Conservation (phyloP, 2,888 invertebrate genomes). For the Ectropis crepuscularia region DNA sequence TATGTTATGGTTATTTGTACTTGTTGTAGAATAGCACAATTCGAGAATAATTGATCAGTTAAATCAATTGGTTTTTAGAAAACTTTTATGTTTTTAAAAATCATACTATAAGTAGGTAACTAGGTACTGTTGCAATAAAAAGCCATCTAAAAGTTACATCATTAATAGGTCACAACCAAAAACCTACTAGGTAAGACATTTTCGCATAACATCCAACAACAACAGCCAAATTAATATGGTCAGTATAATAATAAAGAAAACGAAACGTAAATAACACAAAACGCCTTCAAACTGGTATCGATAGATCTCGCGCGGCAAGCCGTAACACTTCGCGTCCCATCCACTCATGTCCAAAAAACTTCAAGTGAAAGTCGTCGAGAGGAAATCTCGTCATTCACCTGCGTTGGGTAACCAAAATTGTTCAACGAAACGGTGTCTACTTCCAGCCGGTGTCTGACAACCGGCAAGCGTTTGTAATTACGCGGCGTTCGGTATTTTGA, state of each 20-base stretch:
- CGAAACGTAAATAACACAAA: slow-evolving; percentile 38
- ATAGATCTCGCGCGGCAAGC: slow-evolving; percentile 45
- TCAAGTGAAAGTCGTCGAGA: slow-evolving; percentile 80
- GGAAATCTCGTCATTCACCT: slow-evolving; percentile 71
- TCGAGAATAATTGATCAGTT: no score
- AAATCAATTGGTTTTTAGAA: no score
- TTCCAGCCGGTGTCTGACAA: slow-evolving; percentile 25
- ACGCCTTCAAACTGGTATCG: slow-evolving; percentile 39
- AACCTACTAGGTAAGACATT: background rate
- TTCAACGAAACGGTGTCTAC: slow-evolving; percentile 56
- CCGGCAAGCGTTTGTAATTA: slow-evolving; percentile 28
- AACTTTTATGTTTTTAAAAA: no score
- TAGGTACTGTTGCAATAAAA: no score
- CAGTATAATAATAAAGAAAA: slow-evolving; percentile 34
- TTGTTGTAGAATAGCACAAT: no score
- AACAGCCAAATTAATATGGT: background rate
- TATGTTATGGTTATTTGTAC: no score
- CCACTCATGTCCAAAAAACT: slow-evolving; percentile 63
- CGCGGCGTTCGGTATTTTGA: slow-evolving; percentile 26
- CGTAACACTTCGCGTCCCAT: slow-evolving; percentile 47
- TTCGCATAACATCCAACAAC: background rate
- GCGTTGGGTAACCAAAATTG: slow-evolving; percentile 72
- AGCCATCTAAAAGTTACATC: no score
- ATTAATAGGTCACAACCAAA: background rate
- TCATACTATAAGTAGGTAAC: no score